Conservation (phyloP, 1,140 invertebrate species). For the Hormaphis cornu region DNA sequence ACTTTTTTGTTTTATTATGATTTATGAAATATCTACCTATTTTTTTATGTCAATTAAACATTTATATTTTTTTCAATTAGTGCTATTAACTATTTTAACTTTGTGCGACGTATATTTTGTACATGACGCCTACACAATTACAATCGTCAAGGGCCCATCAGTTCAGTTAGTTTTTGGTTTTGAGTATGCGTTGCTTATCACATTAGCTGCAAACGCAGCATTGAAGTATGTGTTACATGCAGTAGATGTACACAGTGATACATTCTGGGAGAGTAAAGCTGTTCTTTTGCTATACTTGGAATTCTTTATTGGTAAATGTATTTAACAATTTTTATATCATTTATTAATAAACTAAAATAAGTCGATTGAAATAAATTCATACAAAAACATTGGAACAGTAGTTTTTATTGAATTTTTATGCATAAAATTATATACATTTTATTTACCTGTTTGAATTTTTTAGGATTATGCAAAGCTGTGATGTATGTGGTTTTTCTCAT, state of each 20-base stretch:
- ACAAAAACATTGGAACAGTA: too few species aligned
- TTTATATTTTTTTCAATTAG: slow-evolving; percentile 41
- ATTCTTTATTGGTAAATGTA: slow-evolving; percentile 77
- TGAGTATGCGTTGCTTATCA: slow-evolving; percentile 96
- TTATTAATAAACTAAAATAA: not conserved
- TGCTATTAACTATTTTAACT: slow-evolving; percentile 68
- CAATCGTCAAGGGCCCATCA: slow-evolving; percentile 87
- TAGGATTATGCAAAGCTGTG: slow-evolving; percentile 68
- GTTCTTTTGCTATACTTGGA: slow-evolving; percentile 95
- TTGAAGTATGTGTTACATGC: slow-evolving; percentile 94
- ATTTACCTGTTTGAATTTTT: slow-evolving; percentile 34
- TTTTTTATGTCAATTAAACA: too few species aligned
- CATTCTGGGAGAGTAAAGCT: slow-evolving; percentile 98
- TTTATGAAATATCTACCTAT: too few species aligned
- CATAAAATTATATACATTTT: too few species aligned
- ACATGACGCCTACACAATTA: slow-evolving; percentile 87
- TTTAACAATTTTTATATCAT: not conserved
- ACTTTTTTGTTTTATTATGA: too few species aligned
- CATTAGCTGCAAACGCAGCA: slow-evolving; percentile 84
- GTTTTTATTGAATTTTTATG: too few species aligned
- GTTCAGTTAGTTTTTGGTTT: slow-evolving; percentile 99
- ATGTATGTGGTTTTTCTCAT: slow-evolving; percentile 89
- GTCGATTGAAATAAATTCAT: too few species aligned
- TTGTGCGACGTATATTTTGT: slow-evolving; percentile 82
- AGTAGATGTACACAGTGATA: slow-evolving; percentile 87